Base-by-base conservation (phyloP, 2,888 invertebrate genomes). In the Mythimna vitellina region DNA sequence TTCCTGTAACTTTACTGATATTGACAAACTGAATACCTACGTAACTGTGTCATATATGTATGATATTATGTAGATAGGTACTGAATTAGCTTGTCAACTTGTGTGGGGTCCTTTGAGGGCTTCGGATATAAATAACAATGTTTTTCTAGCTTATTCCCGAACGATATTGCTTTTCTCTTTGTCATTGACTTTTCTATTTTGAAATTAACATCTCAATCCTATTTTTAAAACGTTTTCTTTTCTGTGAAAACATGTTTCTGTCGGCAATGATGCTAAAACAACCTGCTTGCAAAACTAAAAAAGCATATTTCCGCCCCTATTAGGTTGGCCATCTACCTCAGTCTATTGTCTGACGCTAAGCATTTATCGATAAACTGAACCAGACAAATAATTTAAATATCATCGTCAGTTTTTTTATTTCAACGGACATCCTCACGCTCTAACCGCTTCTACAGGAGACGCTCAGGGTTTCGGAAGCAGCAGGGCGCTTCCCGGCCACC, bases 1-100 rank as follows among this genome's bases (percentile, higher is more conserved):
- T 32, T 57, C 12, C 22, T 17, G n/a, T 67, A 77, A 77, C 69
- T 75, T 75, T 49, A 42, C 17, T 77, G 14, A 35, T 73, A 66
- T 63, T 49, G 56, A 62, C 76, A 58, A 32, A 57, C 22, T 20
- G 20, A 35, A 53, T 65, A n/a, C n/a, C n/a, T n/a, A 65, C 29
- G 25, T 51, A 46, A 61, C 49, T 56, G 20, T 61, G n/a, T 38
- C 35, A 17, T 46, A 46, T 17, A 35, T 35, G 35, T 35, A 35
- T 9, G 35, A 35, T 35, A 35, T 35, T 35, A 9, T 35, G 35
- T 35, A 35, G 29, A 0, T 46, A 57, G 57, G 5, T 75, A 35
- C 42, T 12, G 22, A 61, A 73, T 68, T 61, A 54, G n/a, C 22
- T 61, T 42, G 54, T 42, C 62, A 35, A 53, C 69, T 46, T 35